These are phyloP conservation scores for Alectoris magna DNA, from an alignment of 2,797 vertebrate genomes.

Conservation along the genomic window DNA sequence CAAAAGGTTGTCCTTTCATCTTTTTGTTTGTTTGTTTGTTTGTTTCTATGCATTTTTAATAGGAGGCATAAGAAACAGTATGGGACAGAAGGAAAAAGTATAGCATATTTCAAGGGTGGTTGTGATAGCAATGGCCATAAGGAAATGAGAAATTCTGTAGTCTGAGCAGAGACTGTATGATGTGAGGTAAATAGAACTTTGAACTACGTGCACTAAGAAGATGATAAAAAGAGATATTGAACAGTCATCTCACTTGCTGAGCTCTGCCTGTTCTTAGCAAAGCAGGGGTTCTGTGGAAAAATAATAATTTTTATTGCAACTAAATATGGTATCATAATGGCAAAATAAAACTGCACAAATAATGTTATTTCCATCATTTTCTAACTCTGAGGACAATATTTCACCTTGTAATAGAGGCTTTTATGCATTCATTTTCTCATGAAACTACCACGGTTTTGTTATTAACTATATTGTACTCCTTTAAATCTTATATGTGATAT, in stretches of 20 bases:
- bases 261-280: neutral
- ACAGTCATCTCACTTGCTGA: slow-evolving; percentile 1
- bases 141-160: neutral
- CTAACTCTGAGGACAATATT: neutral
- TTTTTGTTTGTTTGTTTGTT: neutral
- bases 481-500: neutral
- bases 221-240: neutral
- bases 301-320: neutral
- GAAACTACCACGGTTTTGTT: neutral
- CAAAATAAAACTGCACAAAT: slow-evolving; percentile 22
- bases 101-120: neutral
- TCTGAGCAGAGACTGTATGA: neutral
- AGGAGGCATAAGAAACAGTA: neutral
- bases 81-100: neutral
- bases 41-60: neutral
- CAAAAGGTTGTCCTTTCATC: neutral
- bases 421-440: neutral
- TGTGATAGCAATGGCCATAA: neutral
- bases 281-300: neutral
- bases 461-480: neutral
- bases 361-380: slow-evolving; percentile 8
- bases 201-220: neutral
- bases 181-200: neutral
- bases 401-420: neutral
- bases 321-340: neutral